Percentiles rank a stretch among this genome's conserved stretches.
Conservation (phyloP, 92 coral and sea anemone species). For the Umimayanthus chanpuru region DNA sequence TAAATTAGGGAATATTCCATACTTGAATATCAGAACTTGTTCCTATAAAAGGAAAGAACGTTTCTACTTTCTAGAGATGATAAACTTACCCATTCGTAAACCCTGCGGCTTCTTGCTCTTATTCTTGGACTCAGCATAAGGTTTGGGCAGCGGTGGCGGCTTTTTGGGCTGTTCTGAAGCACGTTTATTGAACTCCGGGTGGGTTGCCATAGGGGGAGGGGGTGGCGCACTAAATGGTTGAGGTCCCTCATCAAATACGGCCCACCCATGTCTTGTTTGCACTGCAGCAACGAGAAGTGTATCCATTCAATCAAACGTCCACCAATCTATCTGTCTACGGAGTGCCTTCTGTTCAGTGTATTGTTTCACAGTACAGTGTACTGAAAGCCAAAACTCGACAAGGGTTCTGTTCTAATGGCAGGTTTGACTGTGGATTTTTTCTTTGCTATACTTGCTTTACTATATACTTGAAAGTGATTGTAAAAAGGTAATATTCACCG, state of each 20-base stretch:
- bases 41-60: too few relatives aligned
- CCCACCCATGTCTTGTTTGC: slow-evolving; percentile 68
- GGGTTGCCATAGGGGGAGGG: slow-evolving; percentile 80
- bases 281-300: slow-evolving; percentile 4
- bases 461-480: too few relatives aligned
- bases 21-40: too few relatives aligned
- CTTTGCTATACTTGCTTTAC: too few relatives aligned
- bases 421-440: too few relatives aligned
- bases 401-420: too few relatives aligned
- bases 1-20: too few relatives aligned
- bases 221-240: slow-evolving; percentile 48
- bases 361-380: too few relatives aligned
- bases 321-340: background rate
- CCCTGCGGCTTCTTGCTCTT: slow-evolving; percentile 45
- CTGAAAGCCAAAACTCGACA: too few relatives aligned
- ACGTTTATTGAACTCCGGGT: slow-evolving; percentile 62
- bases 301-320: background rate
- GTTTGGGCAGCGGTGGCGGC: slow-evolving; percentile 92
- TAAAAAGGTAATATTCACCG: too few relatives aligned
- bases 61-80: background rate
- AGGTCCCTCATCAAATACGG: slow-evolving; percentile 67
- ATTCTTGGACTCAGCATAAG: slow-evolving; percentile 70
- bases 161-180: slow-evolving; percentile 48
- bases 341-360: too few relatives aligned
- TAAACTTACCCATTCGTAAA: slow-evolving; percentile 28